Evolutionary conservation across 1,140 invertebrate genomes (phyloP), one percentile per base, ranked within the genome.

Genomic region (Fopius arisanus): DNA sequence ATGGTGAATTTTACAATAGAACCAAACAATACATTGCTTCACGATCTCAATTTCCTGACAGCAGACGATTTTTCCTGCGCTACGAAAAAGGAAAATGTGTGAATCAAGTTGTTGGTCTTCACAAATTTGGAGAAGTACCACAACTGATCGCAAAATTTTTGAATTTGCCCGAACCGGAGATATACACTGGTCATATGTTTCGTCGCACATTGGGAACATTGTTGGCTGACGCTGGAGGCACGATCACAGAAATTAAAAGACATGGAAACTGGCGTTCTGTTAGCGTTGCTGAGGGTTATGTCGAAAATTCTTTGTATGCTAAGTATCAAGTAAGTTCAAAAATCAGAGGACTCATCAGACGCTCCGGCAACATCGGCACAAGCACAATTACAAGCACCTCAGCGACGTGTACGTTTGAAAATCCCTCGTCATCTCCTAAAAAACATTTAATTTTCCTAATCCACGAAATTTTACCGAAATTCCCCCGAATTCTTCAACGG

Each of bases 221-320:
- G 3, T 51, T 54, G 1, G 63, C 28, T 10, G 62, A 67, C 43
- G 21, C 71, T 28, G 71, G 63, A 43, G 63, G 40, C 4, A 16
- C 26, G 14, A 5, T 72, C 10, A 43, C 37, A 9, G 31, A 12
- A 10, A 12, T 72, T 3, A 72, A 66, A 21, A 59, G 26, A 4
- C 59, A 72, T 5, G 59, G 48, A 12, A 51, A 31, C 26, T 71
- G 70, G 59, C 63, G 28, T 19, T 71, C 26, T 1, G 28, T 9
- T 23, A 10, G 6, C 4, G 59, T 71, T 21, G 63, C 63, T 6
- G 63, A 67, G 16, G 19, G 41, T 12, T 67, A 72, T n/a, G 51
- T 72, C 1, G 71, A 72, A 29, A 14, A 71, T 41, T 71, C 68
- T 48, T 3, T n/a, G 9, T 48, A 48, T n/a, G n/a, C 9, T 48